Percentiles rank a stretch among this genome's conserved stretches.
These are phyloP conservation scores for Aplodontia rufa DNA, from an alignment of 2,113 vertebrate genomes.

Conservation along the genomic window DNA sequence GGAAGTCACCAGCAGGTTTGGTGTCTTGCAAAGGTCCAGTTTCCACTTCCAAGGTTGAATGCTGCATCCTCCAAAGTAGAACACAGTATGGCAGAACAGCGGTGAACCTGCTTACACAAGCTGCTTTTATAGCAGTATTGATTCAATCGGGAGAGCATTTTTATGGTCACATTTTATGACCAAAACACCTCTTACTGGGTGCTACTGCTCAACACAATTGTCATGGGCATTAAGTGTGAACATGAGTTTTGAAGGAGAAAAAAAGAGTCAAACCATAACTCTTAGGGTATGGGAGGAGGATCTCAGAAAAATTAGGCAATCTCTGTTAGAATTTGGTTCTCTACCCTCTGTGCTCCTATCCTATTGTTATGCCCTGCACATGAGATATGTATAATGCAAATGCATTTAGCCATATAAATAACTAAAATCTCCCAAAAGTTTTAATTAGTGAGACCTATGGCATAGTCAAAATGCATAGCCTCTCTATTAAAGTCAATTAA, in stretches of 20 bases:
- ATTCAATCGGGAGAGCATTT: neutral
- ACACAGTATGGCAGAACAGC: fast-evolving
- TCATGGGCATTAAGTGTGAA: neutral
- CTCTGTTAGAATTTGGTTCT: neutral
- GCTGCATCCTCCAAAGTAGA: neutral
- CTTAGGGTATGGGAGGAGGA: neutral
- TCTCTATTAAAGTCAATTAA: neutral
- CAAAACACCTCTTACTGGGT: neutral
- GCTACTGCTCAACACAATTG: neutral
- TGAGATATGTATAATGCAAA: neutral
- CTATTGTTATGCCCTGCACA: neutral
- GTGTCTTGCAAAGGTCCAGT: neutral
- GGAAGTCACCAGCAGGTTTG: neutral
- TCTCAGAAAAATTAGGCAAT: neutral
- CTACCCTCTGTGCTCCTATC: neutral
- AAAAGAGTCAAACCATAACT: neutral
- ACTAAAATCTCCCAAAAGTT: neutral
- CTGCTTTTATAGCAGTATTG: neutral
- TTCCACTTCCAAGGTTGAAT: neutral
- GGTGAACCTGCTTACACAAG: neutral
- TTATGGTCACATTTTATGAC: neutral
- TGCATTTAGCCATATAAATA: neutral
- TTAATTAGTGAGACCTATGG: neutral
- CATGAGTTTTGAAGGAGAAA: neutral
- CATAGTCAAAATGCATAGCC: neutral